Evolutionary conservation across 2,797 vertebrate species (phyloP).

Genomic region (Periophthalmus magnuspinnatus): DNA sequence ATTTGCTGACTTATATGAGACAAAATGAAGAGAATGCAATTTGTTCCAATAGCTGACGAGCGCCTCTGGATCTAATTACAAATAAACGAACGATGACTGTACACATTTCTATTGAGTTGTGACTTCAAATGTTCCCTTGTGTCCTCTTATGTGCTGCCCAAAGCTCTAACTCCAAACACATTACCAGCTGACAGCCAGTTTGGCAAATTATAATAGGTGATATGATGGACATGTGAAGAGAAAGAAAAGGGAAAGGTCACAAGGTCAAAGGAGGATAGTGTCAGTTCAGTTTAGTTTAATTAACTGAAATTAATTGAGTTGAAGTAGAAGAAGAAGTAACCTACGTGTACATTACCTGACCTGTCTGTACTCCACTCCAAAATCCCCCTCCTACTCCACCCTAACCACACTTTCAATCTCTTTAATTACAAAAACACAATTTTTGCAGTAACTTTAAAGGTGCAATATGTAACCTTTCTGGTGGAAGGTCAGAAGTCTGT

Average conservation of each 20-base stretch:
- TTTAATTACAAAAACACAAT: neutral
- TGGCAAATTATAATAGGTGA: neutral
- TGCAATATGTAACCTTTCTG: too few relatives aligned
- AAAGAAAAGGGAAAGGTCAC: neutral
- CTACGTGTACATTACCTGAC: neutral
- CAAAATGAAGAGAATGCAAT: slow-evolving; percentile 19
- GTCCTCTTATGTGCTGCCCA: neutral
- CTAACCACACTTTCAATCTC: too few relatives aligned
- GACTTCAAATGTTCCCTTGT: neutral
- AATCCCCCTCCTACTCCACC: too few relatives aligned
- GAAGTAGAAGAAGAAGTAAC: neutral
- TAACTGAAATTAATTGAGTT: neutral
- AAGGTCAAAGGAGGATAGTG: neutral
- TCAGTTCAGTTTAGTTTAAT: neutral
- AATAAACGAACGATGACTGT: neutral
- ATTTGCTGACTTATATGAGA: slow-evolving; percentile 20
- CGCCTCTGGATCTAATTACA: neutral
- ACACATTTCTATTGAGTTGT: slow-evolving; percentile 5
- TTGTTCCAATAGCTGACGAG: neutral
- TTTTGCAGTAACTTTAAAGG: neutral
- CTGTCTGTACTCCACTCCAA: neutral
- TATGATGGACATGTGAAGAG: neutral
- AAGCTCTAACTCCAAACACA: neutral
- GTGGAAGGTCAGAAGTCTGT: too few relatives aligned
- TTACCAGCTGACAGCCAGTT: slow-evolving; percentile 7